Conservation (phyloP, 2,113 vertebrate species). For the Sinocyclocheilus anshuiensis region DNA sequence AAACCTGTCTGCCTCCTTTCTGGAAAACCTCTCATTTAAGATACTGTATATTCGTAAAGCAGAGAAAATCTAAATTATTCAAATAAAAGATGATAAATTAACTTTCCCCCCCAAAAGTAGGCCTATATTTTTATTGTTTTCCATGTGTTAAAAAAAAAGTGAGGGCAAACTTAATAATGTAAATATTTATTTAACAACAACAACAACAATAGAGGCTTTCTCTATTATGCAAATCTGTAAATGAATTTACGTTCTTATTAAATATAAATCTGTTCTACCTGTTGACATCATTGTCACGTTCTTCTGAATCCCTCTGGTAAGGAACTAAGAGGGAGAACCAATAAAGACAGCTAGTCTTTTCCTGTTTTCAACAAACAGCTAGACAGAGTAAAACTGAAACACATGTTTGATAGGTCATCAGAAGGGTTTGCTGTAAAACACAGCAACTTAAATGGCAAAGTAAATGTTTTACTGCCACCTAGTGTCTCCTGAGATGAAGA, state of each 20-base stretch:
- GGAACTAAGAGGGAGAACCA: background rate
- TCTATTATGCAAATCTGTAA: background rate
- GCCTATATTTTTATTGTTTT: background rate
- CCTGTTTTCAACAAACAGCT: conserved; percentile 39
- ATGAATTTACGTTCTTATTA: background rate
- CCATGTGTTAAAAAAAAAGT: background rate
- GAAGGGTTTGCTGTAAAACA: background rate
- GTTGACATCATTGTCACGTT: background rate
- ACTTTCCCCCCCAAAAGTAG: background rate
- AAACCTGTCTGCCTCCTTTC: background rate
- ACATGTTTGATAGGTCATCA: conserved; percentile 25
- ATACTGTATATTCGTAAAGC: background rate
- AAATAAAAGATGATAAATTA: background rate
- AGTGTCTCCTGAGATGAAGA: background rate
- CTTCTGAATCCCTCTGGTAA: background rate
- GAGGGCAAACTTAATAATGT: background rate
- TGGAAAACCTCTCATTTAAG: background rate
- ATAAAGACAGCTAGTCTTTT: conserved; percentile 24
- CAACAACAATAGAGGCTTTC: background rate
- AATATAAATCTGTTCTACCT: background rate
- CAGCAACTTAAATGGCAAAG: background rate
- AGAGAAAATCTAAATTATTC: background rate
- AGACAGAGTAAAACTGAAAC: conserved; percentile 23
- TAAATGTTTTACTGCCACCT: conserved; percentile 35
- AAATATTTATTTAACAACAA: background rate